Percentiles rank a stretch among this genome's conserved stretches.
phyloP scores from a whole-genome alignment of 53 echinoderm and acorn worm genomes.

The Glandiceps talaboti region DNA sequence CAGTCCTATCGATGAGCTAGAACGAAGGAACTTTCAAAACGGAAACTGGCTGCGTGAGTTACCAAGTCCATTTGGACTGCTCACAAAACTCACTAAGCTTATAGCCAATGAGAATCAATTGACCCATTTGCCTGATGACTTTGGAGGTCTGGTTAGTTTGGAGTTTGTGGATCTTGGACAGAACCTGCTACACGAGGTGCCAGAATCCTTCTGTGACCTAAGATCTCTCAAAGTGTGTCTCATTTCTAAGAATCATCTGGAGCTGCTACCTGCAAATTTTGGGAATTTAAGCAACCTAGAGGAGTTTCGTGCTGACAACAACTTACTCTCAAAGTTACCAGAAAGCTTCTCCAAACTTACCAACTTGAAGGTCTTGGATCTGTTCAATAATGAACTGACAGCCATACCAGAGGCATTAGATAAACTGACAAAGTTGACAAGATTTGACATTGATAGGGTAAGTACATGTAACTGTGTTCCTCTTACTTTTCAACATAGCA shows the following conservation, averaged over 20 bases:
- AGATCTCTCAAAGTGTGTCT: constrained; percentile 45
- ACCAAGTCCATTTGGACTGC: constrained; percentile 56
- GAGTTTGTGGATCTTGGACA: constrained; percentile 79
- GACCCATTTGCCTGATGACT: constrained; percentile 45
- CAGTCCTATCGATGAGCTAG: constrained; percentile 62
- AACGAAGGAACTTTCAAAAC: constrained; percentile 72
- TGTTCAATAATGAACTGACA: constrained; percentile 54
- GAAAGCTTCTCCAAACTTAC: constrained; percentile 32
- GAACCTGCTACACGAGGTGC: constrained; percentile 51
- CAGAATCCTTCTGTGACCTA: constrained; percentile 52
- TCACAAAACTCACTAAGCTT: constrained; percentile 26
- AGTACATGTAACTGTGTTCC: constrained; percentile 10
- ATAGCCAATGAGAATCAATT: constrained; percentile 77
- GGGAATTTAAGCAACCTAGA: constrained; percentile 42
- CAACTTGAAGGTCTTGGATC: constrained; percentile 47
- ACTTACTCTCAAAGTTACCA: constrained; percentile 58
- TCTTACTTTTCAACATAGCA: too few relatives aligned
- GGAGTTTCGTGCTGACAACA: constrained; percentile 53
- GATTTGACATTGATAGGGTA: constrained; percentile 66
- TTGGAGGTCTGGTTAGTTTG: constrained; percentile 53
- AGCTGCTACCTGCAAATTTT: constrained; percentile 63
- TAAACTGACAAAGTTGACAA: constrained; percentile 38
- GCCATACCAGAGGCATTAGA: constrained; percentile 38
- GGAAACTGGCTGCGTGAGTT: constrained; percentile 69
- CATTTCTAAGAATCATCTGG: constrained; percentile 69